These are phyloP conservation scores for Anas georgica DNA, from an alignment of 2,797 vertebrate species.

Conservation along the genomic window DNA sequence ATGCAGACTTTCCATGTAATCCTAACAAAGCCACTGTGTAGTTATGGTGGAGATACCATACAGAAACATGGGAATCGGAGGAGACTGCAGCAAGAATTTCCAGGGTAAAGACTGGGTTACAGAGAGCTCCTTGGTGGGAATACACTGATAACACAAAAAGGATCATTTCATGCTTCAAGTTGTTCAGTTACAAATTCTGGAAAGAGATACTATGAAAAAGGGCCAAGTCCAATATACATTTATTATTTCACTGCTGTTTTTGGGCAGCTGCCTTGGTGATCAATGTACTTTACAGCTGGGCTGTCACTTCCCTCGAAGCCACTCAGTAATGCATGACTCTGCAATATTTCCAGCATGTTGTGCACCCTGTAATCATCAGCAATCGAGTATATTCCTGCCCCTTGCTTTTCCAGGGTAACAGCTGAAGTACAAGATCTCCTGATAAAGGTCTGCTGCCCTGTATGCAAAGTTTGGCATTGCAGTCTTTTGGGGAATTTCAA, in stretches of 20 bases:
- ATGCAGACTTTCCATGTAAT: not conserved
- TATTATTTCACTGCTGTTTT: not conserved
- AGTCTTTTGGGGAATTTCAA: not conserved
- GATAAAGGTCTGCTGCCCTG: not conserved
- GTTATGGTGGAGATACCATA: not conserved
- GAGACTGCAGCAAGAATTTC: not conserved
- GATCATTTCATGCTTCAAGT: not conserved
- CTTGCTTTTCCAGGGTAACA: not conserved
- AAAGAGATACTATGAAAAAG: not conserved
- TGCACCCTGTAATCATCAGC: not conserved
- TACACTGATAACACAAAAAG: not conserved
- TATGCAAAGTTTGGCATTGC: not conserved
- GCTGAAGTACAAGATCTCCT: not conserved
- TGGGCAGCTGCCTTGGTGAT: not conserved
- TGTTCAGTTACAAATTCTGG: not conserved
- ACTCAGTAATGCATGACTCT: not conserved
- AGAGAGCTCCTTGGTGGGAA: not conserved
- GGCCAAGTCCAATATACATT: not conserved
- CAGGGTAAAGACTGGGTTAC: not conserved
- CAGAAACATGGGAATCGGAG: not conserved
- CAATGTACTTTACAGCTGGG: not conserved
- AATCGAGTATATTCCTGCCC: not conserved
- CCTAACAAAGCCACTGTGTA: not conserved
- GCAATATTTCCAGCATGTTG: rapidly evolving
- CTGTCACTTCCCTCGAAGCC: not conserved